Evolutionary conservation across 2,888 invertebrate species (phyloP), one percentile per base, ranked within the genome.

Genomic region (Plebejus anna): DNA sequence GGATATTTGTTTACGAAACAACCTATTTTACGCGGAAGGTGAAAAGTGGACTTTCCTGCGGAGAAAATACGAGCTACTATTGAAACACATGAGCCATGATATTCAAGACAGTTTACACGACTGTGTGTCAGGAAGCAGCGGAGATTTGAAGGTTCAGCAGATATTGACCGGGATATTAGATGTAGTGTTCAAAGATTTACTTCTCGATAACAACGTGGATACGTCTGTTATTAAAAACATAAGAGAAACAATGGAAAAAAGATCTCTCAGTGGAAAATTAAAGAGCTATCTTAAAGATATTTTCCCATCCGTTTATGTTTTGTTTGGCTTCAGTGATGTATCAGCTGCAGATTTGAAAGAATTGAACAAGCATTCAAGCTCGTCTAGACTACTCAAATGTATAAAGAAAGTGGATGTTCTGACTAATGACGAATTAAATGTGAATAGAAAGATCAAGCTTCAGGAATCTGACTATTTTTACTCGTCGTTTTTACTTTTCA

Each of bases 1-100:
- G 89, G 94, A 94, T 92, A 89, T 92, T 91, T 93, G 92, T 90
- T 87, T 94, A 89, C 89, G 90, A 89, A 90, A 93, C 91, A 94
- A 94, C 91, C 89, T 92, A 87, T 94, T 92, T 87, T 92, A 92
- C 82, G 87, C 90, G 28, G 91, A 93, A 81, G 92, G 90, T 59
- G 92, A 92, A 87, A 93, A 92, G 79, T 92, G 94, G 91, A 91
- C 90, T 81, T 81, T 92, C 83, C 80, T 92, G 80, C 87, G 90
- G 1, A 84, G 86, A 38, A 87, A 88, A 76, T 86, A 92, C 79
- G 92, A 91, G 61, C 86, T 90, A 78, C 81, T 93, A 80, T 86
- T 92, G 85, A 89, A 83, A 75, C 88, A 83, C 82, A 84, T 90
- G 80, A 81, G 85, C 70, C 81, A 82, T 79, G 85, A 87, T 81